A percentile compares a stretch with the other conserved stretches of the same genome.
These are phyloP conservation scores for Sebastes miniatus DNA, from an alignment of 2,797 vertebrate species.

Conservation along the genomic window DNA sequence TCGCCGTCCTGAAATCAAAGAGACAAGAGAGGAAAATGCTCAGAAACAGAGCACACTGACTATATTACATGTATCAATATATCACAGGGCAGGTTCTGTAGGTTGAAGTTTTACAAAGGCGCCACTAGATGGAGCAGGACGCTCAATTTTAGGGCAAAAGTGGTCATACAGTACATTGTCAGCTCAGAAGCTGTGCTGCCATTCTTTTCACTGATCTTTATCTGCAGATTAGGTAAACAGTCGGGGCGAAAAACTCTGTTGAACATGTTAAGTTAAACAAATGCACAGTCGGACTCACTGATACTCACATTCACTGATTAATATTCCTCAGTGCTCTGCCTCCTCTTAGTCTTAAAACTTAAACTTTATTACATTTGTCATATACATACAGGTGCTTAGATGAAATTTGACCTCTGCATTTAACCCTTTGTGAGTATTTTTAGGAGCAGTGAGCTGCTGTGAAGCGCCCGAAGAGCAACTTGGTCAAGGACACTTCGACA, in stretches of 20 bases:
- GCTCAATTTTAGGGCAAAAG: background rate
- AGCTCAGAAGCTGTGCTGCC: background rate
- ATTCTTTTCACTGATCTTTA: background rate
- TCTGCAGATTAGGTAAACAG: background rate
- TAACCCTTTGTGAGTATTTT: no score
- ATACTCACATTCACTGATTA: background rate
- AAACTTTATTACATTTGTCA: background rate
- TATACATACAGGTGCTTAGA: no score
- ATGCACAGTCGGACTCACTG: background rate
- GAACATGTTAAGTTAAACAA: background rate
- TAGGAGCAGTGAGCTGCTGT: no score
- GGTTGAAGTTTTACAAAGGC: background rate
- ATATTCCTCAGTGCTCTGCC: background rate
- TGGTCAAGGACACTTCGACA: no score
- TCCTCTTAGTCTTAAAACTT: no score
- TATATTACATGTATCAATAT: background rate
- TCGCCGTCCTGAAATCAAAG: slow-evolving; percentile 78
- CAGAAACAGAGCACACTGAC: background rate
- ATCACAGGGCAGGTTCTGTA: background rate
- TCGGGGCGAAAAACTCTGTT: background rate
- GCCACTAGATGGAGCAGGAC: slow-evolving; percentile 67
- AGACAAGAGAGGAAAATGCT: background rate
- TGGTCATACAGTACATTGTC: no score
- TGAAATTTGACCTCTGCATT: no score
- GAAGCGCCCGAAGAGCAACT: no score